Conservation (phyloP, 2,888 invertebrate species). For the Diplazon laetatorius region DNA sequence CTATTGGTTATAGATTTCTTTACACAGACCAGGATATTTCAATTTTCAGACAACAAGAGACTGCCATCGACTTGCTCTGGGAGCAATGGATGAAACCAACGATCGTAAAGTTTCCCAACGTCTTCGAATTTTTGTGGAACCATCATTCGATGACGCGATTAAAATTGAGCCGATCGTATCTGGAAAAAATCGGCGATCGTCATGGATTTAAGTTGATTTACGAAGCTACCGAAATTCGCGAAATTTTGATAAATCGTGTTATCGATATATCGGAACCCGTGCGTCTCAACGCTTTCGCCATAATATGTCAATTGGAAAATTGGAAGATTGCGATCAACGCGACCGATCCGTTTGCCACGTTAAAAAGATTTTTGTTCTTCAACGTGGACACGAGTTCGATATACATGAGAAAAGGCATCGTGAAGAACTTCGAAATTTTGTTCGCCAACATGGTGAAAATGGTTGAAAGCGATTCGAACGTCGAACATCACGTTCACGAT, state of each 20-base stretch:
- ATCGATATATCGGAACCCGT: slow-evolving; percentile 65
- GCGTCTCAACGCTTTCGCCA: slow-evolving; percentile 74
- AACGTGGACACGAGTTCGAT: slow-evolving; percentile 73
- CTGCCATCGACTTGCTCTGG: slow-evolving; percentile 72
- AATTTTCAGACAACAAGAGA: slow-evolving; percentile 70
- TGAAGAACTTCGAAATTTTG: slow-evolving; percentile 73
- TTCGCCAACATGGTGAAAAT: slow-evolving; percentile 69
- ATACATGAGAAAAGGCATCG: slow-evolving; percentile 73
- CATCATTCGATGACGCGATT: slow-evolving; percentile 37
- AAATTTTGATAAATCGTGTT: slow-evolving; percentile 48
- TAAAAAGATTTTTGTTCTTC: slow-evolving; percentile 72
- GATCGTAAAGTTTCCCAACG: slow-evolving; percentile 63
- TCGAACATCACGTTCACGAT: slow-evolving; percentile 38
- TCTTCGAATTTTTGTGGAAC: slow-evolving; percentile 69
- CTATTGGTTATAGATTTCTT: too few relatives aligned
- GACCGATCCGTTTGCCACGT: slow-evolving; percentile 58
- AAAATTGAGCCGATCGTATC: slow-evolving; percentile 68
- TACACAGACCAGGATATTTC: neutral
- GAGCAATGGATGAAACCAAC: slow-evolving; percentile 77
- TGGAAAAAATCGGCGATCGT: slow-evolving; percentile 70
- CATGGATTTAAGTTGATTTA: slow-evolving; percentile 14
- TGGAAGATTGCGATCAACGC: slow-evolving; percentile 33
- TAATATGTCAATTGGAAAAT: slow-evolving; percentile 66
- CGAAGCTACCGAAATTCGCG: slow-evolving; percentile 40
- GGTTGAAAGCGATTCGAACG: neutral